Evolutionary conservation across 2,888 invertebrate species (phyloP), one percentile per base, ranked within the genome.

Genomic region (Punctoribates punctum): DNA sequence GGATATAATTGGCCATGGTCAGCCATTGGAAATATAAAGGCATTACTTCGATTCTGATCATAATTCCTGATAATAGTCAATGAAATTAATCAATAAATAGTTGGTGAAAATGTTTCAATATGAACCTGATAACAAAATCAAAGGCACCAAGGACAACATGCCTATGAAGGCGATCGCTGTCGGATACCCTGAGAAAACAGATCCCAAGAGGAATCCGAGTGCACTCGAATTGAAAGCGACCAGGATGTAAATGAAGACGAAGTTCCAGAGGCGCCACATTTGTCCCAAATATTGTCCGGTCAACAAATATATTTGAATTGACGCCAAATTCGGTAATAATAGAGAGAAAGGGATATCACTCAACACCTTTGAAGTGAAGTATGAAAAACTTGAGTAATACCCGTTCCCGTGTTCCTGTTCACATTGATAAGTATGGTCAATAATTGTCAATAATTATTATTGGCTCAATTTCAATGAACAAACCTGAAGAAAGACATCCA

Each of bases 81-180:
- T 1, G 1, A n/a, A 2, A 34, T 27, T 29, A 11, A 60, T 62
- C 23, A 6, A 29, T 34, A 23, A 23, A 57, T 23, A 9, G 17
- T 48, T 17, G 17, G 3, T 48, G 4, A 48, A 11, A 48, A 48
- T 48, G 17, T 48, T 17, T 11, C 11, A 48, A 8, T 13, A 48
- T 48, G 42, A 42, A 13, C 96, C 96, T 81, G 94, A 94, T 88
- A 96, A 96, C 77, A 96, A 86, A 76, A 97, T 87, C 87, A 97
- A 94, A 48, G 96, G 96, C 67, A 96, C 96, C 0, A 84, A 93
- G 92, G 95, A 95, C 62, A 96, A 94, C 0, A 96, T 96, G 9
- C 96, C 96, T 81, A 97, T 87, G 86, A 96, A 97, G 74, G 96
- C 96, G 34, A 96, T 96, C 83, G 95, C 95, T 89, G 96, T 74